A percentile compares a stretch with the other conserved stretches of the same genome.
phyloP scores from a whole-genome alignment of 2,888 invertebrate genomes.

The Dryomyza anilis region DNA sequence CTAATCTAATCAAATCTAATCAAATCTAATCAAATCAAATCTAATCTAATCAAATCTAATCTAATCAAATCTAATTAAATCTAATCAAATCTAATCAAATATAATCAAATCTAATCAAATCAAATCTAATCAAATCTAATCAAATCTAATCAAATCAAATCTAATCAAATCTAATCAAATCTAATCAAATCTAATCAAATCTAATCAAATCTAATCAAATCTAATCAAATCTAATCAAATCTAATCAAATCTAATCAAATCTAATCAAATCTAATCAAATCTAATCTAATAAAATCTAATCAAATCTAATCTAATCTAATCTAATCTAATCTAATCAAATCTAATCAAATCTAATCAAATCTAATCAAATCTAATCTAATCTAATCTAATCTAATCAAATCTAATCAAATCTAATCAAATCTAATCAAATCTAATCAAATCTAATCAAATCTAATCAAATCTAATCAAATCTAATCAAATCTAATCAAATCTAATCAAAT shows the following conservation, averaged over 20 bases:
- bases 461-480: no score
- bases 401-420: background rate
- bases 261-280: background rate
- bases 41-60: background rate
- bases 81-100: background rate
- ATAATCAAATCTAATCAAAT: no score
- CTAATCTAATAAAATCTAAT: no score
- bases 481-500: no score
- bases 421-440: no score
- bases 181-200: background rate
- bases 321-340: background rate
- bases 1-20: background rate
- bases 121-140: background rate
- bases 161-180: background rate
- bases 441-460: no score
- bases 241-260: background rate
- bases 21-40: background rate
- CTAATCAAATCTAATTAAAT: background rate
- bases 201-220: background rate
- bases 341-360: background rate
- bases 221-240: background rate
- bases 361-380: background rate
- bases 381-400: conserved; percentile 6
- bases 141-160: background rate
- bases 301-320: background rate